Evolutionary conservation across 1,140 invertebrate species (phyloP).

Genomic region (Coelopa frigida): DNA sequence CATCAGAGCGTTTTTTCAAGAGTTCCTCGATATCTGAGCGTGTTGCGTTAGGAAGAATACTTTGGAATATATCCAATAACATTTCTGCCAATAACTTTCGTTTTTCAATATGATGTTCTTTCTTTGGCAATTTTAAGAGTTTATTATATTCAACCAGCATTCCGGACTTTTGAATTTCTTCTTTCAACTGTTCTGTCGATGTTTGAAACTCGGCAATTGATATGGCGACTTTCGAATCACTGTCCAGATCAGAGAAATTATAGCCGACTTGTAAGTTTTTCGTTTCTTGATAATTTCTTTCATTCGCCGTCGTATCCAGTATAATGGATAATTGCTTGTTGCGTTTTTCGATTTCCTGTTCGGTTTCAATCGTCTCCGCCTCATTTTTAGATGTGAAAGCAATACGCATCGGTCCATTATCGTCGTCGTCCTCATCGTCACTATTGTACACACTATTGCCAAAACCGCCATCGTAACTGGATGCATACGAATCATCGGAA

Average conservation of each 20-base stretch:
- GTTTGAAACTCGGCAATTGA: constrained; percentile 26
- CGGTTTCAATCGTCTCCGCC: constrained; percentile 71
- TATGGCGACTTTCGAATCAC: constrained; percentile 3
- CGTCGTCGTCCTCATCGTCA: constrained; percentile 27
- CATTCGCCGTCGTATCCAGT: constrained; percentile 43
- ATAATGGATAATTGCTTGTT: constrained; percentile 43
- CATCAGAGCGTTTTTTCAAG: neutral
- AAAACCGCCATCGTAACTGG: constrained; percentile 30
- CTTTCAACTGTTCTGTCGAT: constrained; percentile 34
- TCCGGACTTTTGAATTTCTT: constrained; percentile 31
- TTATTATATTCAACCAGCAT: constrained; percentile 33
- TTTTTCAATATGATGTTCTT: constrained; percentile 1
- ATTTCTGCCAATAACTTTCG: neutral
- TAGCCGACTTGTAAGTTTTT: constrained; percentile 39
- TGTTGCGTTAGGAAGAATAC: constrained; percentile 25
- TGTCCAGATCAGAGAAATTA: constrained; percentile 24
- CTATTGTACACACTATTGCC: constrained; percentile 19
- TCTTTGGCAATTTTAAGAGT: constrained; percentile 22
- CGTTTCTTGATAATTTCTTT: constrained; percentile 37
- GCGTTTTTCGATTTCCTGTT: constrained; percentile 39
- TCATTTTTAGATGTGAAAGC: constrained; percentile 75
- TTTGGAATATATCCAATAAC: constrained; percentile 16
- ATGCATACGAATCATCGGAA: constrained; percentile 36
- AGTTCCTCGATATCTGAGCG: constrained; percentile 8
- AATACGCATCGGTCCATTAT: constrained; percentile 48